Percentiles rank a stretch among this genome's conserved stretches.
Evolutionary conservation across 2,113 vertebrate species (phyloP).

Genomic region (Budorcas taxicolor): DNA sequence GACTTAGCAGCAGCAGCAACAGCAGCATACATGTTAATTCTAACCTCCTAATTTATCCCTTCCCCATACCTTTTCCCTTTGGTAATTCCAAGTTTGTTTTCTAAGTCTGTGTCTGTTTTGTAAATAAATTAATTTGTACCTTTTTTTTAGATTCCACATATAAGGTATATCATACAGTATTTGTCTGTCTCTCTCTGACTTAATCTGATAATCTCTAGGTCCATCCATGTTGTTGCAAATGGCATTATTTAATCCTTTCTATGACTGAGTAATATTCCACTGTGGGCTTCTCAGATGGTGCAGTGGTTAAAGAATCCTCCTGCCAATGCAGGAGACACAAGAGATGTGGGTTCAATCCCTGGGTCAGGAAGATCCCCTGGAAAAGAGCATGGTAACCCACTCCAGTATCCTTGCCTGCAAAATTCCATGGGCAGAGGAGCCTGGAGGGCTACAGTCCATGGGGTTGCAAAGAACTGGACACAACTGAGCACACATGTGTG

Average conservation of each 20-base stretch:
- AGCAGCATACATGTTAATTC: not conserved
- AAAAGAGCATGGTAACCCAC: not conserved
- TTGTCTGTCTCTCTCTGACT: not conserved
- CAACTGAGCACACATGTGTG: fast-evolving
- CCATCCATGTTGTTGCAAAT: not conserved
- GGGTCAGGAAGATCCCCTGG: not conserved
- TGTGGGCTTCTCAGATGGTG: not conserved
- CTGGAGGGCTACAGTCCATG: not conserved
- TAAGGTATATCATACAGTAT: not conserved
- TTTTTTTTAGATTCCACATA: not conserved
- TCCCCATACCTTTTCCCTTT: not conserved
- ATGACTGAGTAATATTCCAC: not conserved
- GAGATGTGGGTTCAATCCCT: not conserved
- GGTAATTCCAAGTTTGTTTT: not conserved
- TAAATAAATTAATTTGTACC: not conserved
- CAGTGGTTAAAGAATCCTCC: not conserved
- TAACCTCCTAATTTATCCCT: not conserved
- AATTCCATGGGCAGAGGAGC: not conserved
- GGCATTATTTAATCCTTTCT: not conserved
- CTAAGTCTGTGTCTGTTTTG: not conserved
- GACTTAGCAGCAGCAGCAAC: not conserved
- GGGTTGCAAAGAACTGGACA: not conserved
- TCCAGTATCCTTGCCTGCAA: not conserved
- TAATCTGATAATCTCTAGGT: not conserved
- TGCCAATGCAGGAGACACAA: not conserved